Evolutionary conservation across 2,113 vertebrate species (phyloP), one percentile per base, ranked within the genome.

Genomic region (Rafetus swinhoei): DNA sequence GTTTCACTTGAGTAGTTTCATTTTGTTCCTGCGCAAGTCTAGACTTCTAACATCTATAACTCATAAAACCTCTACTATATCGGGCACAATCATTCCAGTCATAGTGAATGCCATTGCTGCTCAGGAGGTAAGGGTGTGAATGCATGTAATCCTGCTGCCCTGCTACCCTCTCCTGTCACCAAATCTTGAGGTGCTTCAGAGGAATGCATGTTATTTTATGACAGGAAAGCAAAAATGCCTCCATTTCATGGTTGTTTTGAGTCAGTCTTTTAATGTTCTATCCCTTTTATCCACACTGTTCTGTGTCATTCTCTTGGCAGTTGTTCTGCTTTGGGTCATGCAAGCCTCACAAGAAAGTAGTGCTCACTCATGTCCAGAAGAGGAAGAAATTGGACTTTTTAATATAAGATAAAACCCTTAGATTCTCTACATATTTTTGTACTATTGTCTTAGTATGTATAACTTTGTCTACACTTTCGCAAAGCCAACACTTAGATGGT

Each of bases 241-340:
- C 87, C 21, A 96, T 96, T 98, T 95, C 85, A 90, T 90, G 82
- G 77, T 76, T 95, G 94, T 94, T 97, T 97, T 77, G 55, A 97
- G 95, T 96, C 93, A 92, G 79, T 94, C 87, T 94, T 97, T 94
- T 97, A 57, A 94, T 96, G 95, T 96, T 95, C 82, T 89, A 86
- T 94, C 84, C 77, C 82, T 97, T 97, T 97, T 91, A 96, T 97
- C 95, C 89, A 77, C 3, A 3, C 80, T 95, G 81, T 84, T 96
- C 95, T 62, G 55, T 97, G 97, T 96, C 93, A 94, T 80, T 97
- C 0, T 97, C 62, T 94, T 97, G 95, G 88, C 85, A 98, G 91
- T 96, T 94, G 87, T 79, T 97, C 80, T 82, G 85, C 85, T 95
- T 91, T 90, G 89, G 79, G 85, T 97, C 94, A 95, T 89, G 88